A percentile compares a stretch with the other conserved stretches of the same genome.
Conservation (phyloP, 2,797 vertebrate genomes). For the Notoglanidium macrostoma region DNA sequence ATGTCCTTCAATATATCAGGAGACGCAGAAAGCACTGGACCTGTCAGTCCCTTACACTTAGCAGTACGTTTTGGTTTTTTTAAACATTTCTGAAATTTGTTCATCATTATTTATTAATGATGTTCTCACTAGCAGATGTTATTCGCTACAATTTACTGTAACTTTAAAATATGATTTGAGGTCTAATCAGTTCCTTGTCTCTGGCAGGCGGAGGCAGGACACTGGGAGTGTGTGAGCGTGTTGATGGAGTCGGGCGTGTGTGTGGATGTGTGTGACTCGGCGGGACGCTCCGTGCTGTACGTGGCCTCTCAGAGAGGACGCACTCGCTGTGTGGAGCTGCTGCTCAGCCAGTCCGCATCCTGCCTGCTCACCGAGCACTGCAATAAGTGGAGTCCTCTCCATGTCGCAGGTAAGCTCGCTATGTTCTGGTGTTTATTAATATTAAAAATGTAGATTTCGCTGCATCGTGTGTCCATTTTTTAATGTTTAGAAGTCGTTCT, state of each 20-base stretch:
- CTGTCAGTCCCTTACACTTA: constrained; percentile 96
- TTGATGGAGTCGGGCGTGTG: constrained; percentile 92
- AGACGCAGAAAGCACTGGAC: constrained; percentile 92
- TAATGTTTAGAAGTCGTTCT: background rate
- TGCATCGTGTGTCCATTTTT: background rate
- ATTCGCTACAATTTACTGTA: no score
- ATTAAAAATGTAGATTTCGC: background rate
- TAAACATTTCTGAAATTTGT: background rate
- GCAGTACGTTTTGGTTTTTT: constrained; percentile 75
- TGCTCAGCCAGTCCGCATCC: constrained; percentile 90
- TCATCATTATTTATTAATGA: background rate
- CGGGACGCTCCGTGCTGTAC: constrained; percentile 91
- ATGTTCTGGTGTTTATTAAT: background rate
- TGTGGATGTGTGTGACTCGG: constrained; percentile 91
- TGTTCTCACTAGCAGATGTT: background rate
- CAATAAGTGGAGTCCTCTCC: constrained; percentile 93
- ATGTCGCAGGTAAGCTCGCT: constrained; percentile 82
- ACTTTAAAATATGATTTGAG: background rate
- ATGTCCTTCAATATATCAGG: constrained; percentile 97
- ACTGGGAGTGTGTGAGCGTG: constrained; percentile 94
- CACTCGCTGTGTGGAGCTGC: constrained; percentile 89
- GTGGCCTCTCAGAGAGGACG: constrained; percentile 91
- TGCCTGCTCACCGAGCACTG: constrained; percentile 89
- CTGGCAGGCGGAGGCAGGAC: constrained; percentile 90
- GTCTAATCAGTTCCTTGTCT: background rate